Evolutionary conservation across 2,113 vertebrate species (phyloP).

Genomic region (Platycercus adscitus): DNA sequence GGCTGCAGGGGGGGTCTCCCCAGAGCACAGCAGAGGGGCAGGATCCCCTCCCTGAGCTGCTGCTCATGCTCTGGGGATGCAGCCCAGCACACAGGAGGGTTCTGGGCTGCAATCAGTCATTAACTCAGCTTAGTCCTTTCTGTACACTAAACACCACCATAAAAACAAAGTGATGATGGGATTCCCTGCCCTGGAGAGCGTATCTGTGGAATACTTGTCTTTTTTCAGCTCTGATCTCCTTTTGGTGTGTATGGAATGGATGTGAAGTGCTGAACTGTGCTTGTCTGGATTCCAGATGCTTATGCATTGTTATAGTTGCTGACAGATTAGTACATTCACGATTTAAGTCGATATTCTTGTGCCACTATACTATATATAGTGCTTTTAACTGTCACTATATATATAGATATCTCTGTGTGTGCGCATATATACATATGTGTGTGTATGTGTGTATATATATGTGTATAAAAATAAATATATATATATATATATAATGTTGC

Average conservation of each 20-base stretch:
- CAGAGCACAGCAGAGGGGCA: neutral
- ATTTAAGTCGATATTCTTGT: neutral
- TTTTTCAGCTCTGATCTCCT: neutral
- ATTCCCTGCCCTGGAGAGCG: neutral
- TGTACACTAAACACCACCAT: neutral
- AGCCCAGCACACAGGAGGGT: neutral
- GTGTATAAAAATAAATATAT: neutral
- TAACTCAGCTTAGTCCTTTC: neutral
- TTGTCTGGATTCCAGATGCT: neutral
- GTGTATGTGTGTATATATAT: rapidly evolving
- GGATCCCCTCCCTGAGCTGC: neutral
- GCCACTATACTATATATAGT: neutral
- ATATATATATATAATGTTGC: neutral
- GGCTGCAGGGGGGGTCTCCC: neutral
- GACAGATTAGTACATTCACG: neutral
- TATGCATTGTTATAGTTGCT: neutral
- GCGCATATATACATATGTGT: rapidly evolving
- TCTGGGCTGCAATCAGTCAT: neutral
- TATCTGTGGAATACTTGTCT: neutral
- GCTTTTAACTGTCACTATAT: neutral
- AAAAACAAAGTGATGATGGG: rapidly evolving
- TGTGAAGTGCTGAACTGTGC: neutral
- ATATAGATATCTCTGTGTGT: rapidly evolving
- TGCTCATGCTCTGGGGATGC: neutral
- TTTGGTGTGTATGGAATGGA: neutral